Evolutionary conservation across 2,113 vertebrate genomes (phyloP).

Genomic region (Aegithalos caudatus): DNA sequence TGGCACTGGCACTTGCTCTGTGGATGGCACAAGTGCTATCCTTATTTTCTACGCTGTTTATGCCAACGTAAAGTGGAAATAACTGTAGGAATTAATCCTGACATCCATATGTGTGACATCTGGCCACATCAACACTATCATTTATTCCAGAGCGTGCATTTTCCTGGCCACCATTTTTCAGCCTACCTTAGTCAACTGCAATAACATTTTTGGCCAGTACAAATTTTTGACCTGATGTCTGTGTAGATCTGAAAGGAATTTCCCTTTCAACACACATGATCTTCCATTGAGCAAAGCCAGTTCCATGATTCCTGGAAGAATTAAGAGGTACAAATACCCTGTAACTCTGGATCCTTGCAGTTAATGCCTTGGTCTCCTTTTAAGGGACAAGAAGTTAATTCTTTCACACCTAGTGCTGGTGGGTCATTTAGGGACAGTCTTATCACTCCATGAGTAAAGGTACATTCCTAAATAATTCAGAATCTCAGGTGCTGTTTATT

Average conservation of each 20-base stretch:
- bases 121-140: background rate
- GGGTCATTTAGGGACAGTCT: background rate
- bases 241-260: constrained; percentile 14
- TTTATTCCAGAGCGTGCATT: background rate
- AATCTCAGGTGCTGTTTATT: background rate
- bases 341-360: background rate
- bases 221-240: constrained; percentile 10
- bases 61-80: background rate
- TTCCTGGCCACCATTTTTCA: constrained; percentile 15
- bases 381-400: background rate
- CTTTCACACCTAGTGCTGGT: background rate
- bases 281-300: constrained; percentile 13
- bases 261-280: background rate
- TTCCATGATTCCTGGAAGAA: constrained; percentile 21
- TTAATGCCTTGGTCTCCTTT: background rate
- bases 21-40: background rate
- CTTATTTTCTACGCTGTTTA: background rate
- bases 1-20: background rate
- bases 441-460: background rate
- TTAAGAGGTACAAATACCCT: background rate
- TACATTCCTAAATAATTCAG: constrained; percentile 14
- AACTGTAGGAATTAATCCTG: background rate
- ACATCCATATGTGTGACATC: background rate
- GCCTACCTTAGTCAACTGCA: background rate
- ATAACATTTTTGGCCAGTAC: background rate